phyloP scores from a whole-genome alignment of 2,113 vertebrate species.

The Osmerus mordax region DNA sequence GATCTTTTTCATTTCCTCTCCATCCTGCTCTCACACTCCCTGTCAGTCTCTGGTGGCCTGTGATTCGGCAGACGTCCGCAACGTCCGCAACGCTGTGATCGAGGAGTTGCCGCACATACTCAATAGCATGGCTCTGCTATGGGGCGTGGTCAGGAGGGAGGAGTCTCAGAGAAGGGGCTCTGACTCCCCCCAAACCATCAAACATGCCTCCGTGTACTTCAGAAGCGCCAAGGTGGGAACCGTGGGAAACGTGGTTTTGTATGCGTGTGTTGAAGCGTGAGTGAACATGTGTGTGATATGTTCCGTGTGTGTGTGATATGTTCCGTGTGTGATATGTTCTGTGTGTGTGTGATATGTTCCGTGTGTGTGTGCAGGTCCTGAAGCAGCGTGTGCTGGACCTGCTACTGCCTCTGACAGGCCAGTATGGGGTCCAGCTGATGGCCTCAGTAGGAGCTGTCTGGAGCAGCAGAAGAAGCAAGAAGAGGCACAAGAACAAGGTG shows the following conservation, averaged over 20 bases:
- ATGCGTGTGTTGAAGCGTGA: background rate
- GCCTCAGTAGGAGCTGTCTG: constrained; percentile 88
- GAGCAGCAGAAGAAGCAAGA: constrained; percentile 81
- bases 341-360: constrained; percentile 5
- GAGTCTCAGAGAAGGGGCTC: constrained; percentile 77
- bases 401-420: constrained; percentile 81
- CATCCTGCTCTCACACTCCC: background rate
- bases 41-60: constrained; percentile 65
- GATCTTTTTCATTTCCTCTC: background rate
- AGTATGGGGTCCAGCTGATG: constrained; percentile 84
- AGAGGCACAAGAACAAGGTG: constrained; percentile 83
- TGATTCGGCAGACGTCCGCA: constrained; percentile 81
- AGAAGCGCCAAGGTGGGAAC: constrained; percentile 86
- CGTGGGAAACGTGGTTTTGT: background rate
- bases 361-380: constrained; percentile 72
- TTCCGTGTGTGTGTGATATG: constrained; percentile 5
- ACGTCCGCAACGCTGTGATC: constrained; percentile 86
- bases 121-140: constrained; percentile 85
- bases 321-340: background rate
- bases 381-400: constrained; percentile 88
- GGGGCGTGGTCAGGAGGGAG: constrained; percentile 82
- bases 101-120: constrained; percentile 86
- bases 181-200: constrained; percentile 73
- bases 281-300: background rate
- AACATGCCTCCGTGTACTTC: constrained; percentile 85